Conservation (phyloP, 2,888 invertebrate genomes). For the Drosophila fungiperda region DNA sequence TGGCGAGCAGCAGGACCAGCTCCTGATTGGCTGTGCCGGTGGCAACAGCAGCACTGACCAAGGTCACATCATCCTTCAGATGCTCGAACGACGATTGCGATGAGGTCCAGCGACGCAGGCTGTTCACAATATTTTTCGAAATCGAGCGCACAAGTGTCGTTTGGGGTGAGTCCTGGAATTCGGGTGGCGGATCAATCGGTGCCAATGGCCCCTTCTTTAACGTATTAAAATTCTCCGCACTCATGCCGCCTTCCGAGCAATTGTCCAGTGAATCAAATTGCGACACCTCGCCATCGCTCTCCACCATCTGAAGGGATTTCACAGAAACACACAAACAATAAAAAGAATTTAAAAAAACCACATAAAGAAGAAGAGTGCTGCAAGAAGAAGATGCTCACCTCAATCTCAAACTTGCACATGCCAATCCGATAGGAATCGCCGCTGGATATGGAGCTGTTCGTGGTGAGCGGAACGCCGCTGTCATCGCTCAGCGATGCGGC, state of each 20-base stretch:
- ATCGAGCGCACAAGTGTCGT: constrained; percentile 84
- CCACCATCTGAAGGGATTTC: constrained; percentile 87
- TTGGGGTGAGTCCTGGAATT: constrained; percentile 89
- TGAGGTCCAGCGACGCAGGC: constrained; percentile 82
- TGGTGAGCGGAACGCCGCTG: constrained; percentile 84
- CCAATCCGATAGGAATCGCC: constrained; percentile 85
- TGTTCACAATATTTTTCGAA: constrained; percentile 81
- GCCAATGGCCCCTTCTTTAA: constrained; percentile 92
- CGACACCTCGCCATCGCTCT: constrained; percentile 93
- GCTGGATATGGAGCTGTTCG: constrained; percentile 85
- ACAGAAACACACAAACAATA: not conserved
- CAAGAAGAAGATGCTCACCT: constrained; percentile 64
- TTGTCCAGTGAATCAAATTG: constrained; percentile 92
- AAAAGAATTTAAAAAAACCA: not conserved
- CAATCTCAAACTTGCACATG: constrained; percentile 85
- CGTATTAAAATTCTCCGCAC: constrained; percentile 93
- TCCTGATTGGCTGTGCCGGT: constrained; percentile 45
- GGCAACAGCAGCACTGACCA: constrained; percentile 40
- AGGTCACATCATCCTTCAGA: constrained; percentile 71
- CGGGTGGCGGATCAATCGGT: constrained; percentile 92
- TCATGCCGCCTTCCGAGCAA: constrained; percentile 90
- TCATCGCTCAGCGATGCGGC: constrained; percentile 85
- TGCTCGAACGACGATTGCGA: constrained; percentile 84
- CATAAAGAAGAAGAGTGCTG: too few relatives aligned
- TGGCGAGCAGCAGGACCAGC: constrained; percentile 54